phyloP scores from a whole-genome alignment of 2,797 vertebrate species.

The Gouania willdenowi region DNA sequence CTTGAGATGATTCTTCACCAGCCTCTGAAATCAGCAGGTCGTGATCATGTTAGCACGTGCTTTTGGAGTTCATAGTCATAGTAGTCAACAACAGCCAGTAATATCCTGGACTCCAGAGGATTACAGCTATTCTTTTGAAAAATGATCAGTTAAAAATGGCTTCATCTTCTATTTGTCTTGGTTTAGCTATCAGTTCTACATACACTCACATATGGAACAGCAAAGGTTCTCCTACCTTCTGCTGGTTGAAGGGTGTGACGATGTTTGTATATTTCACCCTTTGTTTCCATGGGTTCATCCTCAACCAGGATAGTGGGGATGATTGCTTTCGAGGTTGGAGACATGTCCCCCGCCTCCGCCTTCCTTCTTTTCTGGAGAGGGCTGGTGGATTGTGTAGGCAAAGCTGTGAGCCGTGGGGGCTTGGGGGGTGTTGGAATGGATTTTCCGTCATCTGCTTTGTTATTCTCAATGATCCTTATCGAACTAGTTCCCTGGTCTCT shows the following conservation, averaged over 20 bases:
- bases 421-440: slow-evolving; percentile 38
- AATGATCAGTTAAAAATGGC: too few relatives aligned
- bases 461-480: slow-evolving; percentile 8
- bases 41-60: too few relatives aligned
- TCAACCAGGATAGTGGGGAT: slow-evolving; percentile 67
- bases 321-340: slow-evolving; percentile 25
- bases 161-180: too few relatives aligned
- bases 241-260: slow-evolving; percentile 69
- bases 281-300: slow-evolving; percentile 59
- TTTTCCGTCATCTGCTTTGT: slow-evolving; percentile 12
- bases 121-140: too few relatives aligned
- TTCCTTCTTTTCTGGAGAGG: slow-evolving; percentile 58
- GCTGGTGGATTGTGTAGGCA: slow-evolving; percentile 40
- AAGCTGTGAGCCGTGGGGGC: slow-evolving; percentile 42
- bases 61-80: too few relatives aligned
- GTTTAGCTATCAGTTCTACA: too few relatives aligned
- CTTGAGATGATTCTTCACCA: slow-evolving; percentile 78
- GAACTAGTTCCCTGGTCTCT: slow-evolving; percentile 15
- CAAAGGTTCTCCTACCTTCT: slow-evolving; percentile 71
- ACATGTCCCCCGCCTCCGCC: slow-evolving; percentile 55
- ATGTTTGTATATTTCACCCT: slow-evolving; percentile 50
- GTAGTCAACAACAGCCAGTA: too few relatives aligned
- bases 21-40: slow-evolving; percentile 47
- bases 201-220: too few relatives aligned
- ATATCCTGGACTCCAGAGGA: too few relatives aligned